These are phyloP conservation scores for Drosophila tanythrix DNA, from an alignment of 2,888 invertebrate genomes.

Conservation along the genomic window DNA sequence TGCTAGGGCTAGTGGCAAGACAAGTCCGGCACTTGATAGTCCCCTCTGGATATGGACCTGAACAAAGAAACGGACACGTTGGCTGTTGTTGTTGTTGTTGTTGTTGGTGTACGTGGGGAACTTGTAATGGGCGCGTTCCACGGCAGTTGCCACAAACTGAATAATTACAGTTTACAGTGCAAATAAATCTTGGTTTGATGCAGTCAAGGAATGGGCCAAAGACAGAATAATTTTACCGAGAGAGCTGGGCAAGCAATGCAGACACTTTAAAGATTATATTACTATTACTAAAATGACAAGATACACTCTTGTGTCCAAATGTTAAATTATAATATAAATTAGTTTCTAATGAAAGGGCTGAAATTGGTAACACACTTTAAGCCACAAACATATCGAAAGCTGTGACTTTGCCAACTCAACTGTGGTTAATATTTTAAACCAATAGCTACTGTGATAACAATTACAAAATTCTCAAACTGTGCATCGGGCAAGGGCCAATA, in stretches of 20 bases:
- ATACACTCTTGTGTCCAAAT: neutral
- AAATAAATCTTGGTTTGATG: slow-evolving; percentile 70
- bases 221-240: slow-evolving; percentile 12
- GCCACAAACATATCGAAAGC: neutral
- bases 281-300: slow-evolving; percentile 8
- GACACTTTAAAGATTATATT: neutral
- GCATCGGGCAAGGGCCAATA: neutral
- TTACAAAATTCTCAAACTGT: neutral
- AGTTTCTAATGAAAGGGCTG: neutral
- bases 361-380: neutral
- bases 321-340: neutral
- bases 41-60: slow-evolving; percentile 55
- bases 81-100: slow-evolving; percentile 8
- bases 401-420: neutral
- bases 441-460: neutral
- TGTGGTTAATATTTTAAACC: neutral
- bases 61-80: slow-evolving; percentile 32
- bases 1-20: slow-evolving; percentile 31
- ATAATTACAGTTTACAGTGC: slow-evolving; percentile 78
- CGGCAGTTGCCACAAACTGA: slow-evolving; percentile 71
- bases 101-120: slow-evolving; percentile 35
- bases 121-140: slow-evolving; percentile 72
- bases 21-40: slow-evolving; percentile 48
- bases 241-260: neutral
- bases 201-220: slow-evolving; percentile 20